These are phyloP conservation scores for Leptocoma aspasia DNA, from an alignment of 2,113 vertebrate genomes.

Conservation along the genomic window DNA sequence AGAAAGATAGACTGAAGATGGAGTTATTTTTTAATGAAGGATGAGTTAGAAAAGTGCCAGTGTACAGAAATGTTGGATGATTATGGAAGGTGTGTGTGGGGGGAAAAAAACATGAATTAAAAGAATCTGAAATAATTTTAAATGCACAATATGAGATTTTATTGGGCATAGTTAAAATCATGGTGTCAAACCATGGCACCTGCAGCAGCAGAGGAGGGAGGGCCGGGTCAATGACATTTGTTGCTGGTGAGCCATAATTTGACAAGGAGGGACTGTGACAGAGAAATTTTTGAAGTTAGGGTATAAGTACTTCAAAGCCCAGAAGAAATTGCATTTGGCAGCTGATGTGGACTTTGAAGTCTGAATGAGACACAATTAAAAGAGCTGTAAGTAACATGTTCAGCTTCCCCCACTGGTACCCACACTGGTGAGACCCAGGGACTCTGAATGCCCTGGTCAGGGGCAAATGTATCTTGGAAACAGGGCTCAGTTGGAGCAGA, in stretches of 20 bases:
- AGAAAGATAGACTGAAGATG: background rate
- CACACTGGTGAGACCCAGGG: background rate
- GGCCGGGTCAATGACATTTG: background rate
- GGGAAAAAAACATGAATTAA: background rate
- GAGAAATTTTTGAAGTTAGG: background rate
- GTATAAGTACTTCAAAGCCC: background rate
- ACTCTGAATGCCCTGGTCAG: background rate
- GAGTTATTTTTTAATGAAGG: background rate
- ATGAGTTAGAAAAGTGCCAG: background rate
- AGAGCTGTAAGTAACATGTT: background rate
- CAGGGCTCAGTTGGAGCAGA: background rate
- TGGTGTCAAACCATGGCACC: background rate
- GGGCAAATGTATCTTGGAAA: background rate
- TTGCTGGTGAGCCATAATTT: background rate
- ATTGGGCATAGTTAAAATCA: background rate
- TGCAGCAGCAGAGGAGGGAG: background rate
- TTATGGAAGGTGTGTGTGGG: background rate
- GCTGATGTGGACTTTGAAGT: constrained; percentile 7
- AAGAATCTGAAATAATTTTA: background rate
- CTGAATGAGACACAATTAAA: background rate
- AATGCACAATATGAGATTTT: background rate
- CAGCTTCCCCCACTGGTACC: background rate
- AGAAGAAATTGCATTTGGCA: background rate
- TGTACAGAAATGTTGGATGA: background rate
- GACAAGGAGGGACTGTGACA: background rate